Evolutionary conservation across 2,797 vertebrate species (phyloP).

Genomic region (Tadarida brasiliensis): DNA sequence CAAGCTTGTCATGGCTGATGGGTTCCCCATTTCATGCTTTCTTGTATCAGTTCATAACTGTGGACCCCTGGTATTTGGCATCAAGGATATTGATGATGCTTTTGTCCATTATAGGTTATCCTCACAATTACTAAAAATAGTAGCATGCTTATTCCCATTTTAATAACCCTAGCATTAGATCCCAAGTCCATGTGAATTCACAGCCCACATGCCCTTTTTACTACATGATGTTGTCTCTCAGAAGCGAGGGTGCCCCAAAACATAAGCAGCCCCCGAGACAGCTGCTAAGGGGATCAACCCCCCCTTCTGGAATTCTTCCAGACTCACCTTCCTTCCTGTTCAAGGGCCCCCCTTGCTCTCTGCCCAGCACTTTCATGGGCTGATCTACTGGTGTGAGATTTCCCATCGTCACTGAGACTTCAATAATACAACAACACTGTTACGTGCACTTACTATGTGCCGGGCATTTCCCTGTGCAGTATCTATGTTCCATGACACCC

Average conservation of each 20-base stretch:
- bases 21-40: not conserved
- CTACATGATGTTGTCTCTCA: not conserved
- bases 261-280: rapidly evolving
- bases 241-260: not conserved
- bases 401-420: not conserved
- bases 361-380: not conserved
- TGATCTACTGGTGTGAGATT: not conserved
- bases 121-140: not conserved
- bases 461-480: not conserved
- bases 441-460: not conserved
- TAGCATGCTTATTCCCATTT: not conserved
- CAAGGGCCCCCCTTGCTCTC: not conserved
- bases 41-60: not conserved
- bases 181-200: not conserved
- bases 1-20: not conserved
- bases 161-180: not conserved
- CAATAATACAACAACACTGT: not conserved
- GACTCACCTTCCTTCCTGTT: not conserved
- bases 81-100: not conserved
- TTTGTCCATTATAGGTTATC: conserved; percentile 8
- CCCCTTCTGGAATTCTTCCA: not conserved
- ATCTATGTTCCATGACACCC: not conserved
- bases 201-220: not conserved
- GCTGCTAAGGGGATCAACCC: not conserved
- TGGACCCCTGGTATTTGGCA: not conserved